phyloP scores from a whole-genome alignment of 2,113 vertebrate genomes.

The Anseranas semipalmata region DNA sequence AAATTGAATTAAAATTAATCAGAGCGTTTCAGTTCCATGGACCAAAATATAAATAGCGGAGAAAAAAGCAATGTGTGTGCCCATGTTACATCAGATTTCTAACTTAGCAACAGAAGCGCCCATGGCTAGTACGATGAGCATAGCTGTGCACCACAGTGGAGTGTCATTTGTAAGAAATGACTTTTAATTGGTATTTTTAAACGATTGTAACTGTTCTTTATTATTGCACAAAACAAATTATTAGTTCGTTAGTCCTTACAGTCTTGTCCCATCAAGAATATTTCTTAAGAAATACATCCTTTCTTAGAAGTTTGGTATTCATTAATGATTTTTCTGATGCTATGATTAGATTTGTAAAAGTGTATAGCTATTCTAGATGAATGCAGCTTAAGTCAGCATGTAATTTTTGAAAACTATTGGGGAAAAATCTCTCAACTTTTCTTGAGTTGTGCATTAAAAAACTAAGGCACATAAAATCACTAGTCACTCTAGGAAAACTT shows the following conservation, averaged over 20 bases:
- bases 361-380: neutral
- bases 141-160: slow-evolving; percentile 28
- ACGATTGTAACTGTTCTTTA: slow-evolving; percentile 1
- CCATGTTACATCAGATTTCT: slow-evolving; percentile 37
- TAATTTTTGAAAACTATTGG: neutral
- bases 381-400: neutral
- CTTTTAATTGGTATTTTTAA: neutral
- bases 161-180: neutral
- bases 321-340: neutral
- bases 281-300: slow-evolving; percentile 13
- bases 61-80: slow-evolving; percentile 19
- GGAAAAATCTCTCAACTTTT: neutral
- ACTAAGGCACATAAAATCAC: slow-evolving; percentile 22
- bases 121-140: neutral
- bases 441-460: neutral
- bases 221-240: neutral
- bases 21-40: slow-evolving; percentile 41
- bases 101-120: slow-evolving; percentile 32
- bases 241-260: slow-evolving; percentile 23
- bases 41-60: slow-evolving; percentile 41
- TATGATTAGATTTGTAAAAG: neutral
- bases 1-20: slow-evolving; percentile 42
- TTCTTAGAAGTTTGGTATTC: neutral
- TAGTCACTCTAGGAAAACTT: slow-evolving; percentile 40
- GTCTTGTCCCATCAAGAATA: neutral